Base-by-base conservation (phyloP, 2,113 vertebrate species). In the Psilopsiagon aurifrons region DNA sequence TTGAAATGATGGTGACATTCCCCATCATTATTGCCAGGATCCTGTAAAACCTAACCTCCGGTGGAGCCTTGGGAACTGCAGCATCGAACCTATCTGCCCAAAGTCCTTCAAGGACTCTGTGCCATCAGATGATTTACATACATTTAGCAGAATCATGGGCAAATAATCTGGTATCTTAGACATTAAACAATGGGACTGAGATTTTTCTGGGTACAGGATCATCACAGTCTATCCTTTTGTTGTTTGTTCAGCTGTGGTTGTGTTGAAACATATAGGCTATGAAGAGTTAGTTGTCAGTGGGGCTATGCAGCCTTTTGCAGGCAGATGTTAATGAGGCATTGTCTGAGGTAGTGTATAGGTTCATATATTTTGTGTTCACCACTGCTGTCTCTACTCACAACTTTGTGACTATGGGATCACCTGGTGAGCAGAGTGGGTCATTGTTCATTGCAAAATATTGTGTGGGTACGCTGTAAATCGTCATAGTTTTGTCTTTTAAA, bases 1-100 rank as follows among this genome's bases (percentile, higher is more conserved):
- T 82, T 79, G 31, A 47, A 52, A 41, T 47, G 4, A 14, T 35
- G 31, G 6, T 8, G 29, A 8, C 0, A 0, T 0, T 68, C 13
- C 27, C 5, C 27, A 8, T 23, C 15, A 10, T 43, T 33, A 27
- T 39, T 52, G 28, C 37, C 81, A 78, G 14, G 10, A 67, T 69
- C 10, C 24, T 66, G 7, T 59, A 33, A 83, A 92, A 46, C 7
- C 4, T n/a, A 14, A 68, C 14, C 12, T 39, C 22, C 29, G 23
- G 14, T 23, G 43, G 60, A 74, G 14, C 29, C 37, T 75, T 39
- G 10, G 55, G 23, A 57, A 52, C 33, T 19, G 28, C 10, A 70
- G 6, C 24, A 41, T 20, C 75, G 55, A 52, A 59, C 20, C 29
- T 47, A 18, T 46, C 31, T 31, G 29, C 19, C 20, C 43, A 27